Conservation (phyloP, 2,113 vertebrate species). For the Cynocephalus volans region DNA sequence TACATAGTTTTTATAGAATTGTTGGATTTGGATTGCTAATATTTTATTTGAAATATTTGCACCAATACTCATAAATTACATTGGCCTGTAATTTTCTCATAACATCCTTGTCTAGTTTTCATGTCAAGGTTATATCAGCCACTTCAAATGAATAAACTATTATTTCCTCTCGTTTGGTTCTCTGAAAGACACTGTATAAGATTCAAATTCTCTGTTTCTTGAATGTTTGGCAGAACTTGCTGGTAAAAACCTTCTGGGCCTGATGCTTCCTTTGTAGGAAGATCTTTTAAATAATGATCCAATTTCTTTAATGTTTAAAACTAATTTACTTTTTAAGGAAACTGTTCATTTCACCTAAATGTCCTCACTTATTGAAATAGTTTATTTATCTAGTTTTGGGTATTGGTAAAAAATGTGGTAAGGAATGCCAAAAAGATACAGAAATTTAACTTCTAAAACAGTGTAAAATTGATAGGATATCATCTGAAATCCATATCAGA, state of each 20-base stretch:
- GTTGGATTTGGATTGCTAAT: neutral
- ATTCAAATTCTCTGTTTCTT: neutral
- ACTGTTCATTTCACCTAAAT: neutral
- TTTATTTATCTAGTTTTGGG: neutral
- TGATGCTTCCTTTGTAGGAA: neutral
- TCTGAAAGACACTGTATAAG: neutral
- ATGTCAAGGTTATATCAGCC: neutral
- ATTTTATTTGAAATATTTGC: neutral
- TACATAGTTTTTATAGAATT: neutral
- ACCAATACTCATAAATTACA: neutral
- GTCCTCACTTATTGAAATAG: neutral
- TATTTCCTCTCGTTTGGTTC: neutral
- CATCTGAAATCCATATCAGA: neutral
- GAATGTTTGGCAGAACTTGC: neutral
- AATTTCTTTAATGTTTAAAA: neutral
- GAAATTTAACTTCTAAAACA: neutral
- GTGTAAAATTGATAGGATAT: neutral
- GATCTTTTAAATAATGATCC: neutral
- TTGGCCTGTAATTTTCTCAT: neutral
- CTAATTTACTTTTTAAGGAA: neutral
- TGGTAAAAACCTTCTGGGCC: neutral
- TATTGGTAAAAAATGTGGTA: neutral
- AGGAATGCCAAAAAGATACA: neutral
- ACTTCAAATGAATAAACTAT: neutral
- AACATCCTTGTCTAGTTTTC: neutral